These are phyloP conservation scores for Ctenosaura bakeri DNA, from an alignment of 2,797 vertebrate species.

Conservation along the genomic window DNA sequence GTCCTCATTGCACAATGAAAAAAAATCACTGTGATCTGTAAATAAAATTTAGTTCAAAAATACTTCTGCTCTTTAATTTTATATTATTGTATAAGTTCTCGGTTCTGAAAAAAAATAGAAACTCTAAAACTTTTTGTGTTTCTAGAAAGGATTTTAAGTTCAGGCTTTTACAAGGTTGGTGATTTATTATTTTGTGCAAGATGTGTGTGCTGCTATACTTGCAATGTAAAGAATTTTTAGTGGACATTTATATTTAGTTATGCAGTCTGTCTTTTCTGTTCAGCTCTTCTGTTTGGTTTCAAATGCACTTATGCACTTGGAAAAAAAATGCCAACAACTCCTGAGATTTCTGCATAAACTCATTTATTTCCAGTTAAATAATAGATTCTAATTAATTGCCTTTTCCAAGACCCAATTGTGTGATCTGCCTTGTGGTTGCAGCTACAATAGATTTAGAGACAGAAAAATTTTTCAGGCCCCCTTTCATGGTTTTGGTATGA, in stretches of 20 bases:
- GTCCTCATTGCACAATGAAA: conserved; percentile 79
- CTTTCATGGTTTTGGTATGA: too few species aligned
- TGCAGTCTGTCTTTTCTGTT: not conserved
- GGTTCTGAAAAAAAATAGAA: conserved; percentile 71
- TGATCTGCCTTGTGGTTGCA: too few species aligned
- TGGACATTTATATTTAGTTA: not conserved
- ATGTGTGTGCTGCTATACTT: not conserved
- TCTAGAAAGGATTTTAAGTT: not conserved
- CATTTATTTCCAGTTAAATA: too few species aligned
- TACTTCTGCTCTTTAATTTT: conserved; percentile 78
- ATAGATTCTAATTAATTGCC: too few species aligned
- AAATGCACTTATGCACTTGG: too few species aligned
- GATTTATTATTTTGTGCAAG: not conserved
- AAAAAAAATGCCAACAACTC: too few species aligned
- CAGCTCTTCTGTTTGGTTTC: not conserved
- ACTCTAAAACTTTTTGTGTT: conserved; percentile 72
- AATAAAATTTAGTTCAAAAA: conserved; percentile 71
- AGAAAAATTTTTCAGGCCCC: too few species aligned
- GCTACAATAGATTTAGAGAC: too few species aligned
- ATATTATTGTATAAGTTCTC: conserved; percentile 66
- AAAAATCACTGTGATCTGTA: conserved; percentile 82
- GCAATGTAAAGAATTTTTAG: not conserved
- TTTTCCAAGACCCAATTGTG: too few species aligned
- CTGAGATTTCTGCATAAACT: too few species aligned
- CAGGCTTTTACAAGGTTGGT: not conserved